Evolutionary conservation across 2,113 vertebrate species (phyloP).

Genomic region (Misgurnus anguillicaudatus): DNA sequence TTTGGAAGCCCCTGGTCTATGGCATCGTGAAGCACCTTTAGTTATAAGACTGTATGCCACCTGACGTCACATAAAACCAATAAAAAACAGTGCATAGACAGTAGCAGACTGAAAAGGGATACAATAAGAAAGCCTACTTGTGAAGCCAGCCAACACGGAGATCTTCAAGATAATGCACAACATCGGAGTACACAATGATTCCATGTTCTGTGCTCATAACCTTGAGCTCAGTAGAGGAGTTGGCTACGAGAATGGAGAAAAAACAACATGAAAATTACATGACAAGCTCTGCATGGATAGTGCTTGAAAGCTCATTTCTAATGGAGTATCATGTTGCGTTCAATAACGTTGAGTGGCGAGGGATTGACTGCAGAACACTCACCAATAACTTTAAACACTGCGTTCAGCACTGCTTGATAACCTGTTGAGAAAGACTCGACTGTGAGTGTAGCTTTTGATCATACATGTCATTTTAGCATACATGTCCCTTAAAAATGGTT

Average conservation of each 20-base stretch:
- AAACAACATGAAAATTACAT: not conserved
- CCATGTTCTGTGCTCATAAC: slow-evolving; percentile 92
- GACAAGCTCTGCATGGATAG: not conserved
- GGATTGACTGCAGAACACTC: slow-evolving; percentile 63
- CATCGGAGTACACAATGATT: slow-evolving; percentile 86
- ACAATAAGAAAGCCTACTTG: slow-evolving; percentile 77
- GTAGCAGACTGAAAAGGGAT: not conserved
- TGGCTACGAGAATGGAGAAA: slow-evolving; percentile 74
- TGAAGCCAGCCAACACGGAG: slow-evolving; percentile 87
- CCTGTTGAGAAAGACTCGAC: slow-evolving; percentile 69
- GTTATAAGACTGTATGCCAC: too few species aligned
- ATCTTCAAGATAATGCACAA: slow-evolving; percentile 87
- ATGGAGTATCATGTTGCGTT: slow-evolving; percentile 11
- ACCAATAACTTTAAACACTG: slow-evolving; percentile 94
- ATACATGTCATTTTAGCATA: too few species aligned
- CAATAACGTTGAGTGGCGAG: slow-evolving; percentile 5
- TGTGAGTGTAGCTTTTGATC: too few species aligned
- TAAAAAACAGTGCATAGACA: not conserved
- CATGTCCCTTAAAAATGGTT: too few species aligned
- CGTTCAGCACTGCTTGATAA: slow-evolving; percentile 90
- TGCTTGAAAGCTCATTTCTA: not conserved
- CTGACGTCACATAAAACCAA: not conserved
- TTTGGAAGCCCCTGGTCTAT: too few species aligned
- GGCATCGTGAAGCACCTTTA: too few species aligned
- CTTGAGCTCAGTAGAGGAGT: slow-evolving; percentile 86